Evolutionary conservation across 2,113 vertebrate species (phyloP), one percentile per base, ranked within the genome.

Genomic region (Mesoclemmys tuberculata): DNA sequence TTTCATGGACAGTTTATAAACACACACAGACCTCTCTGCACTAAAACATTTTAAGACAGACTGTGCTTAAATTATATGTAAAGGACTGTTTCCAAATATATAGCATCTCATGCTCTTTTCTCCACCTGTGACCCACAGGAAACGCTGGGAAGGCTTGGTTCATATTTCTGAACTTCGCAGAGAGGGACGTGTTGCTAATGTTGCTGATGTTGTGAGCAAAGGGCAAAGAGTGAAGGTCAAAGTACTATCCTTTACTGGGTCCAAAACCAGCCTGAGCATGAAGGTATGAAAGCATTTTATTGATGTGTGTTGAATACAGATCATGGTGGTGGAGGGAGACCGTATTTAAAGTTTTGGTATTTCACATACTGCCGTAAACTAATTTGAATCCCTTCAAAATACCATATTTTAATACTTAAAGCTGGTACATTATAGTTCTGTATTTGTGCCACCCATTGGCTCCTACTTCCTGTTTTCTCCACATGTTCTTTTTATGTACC

Each of bases 181-280:
- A 80, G 99, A 99, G 87, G 99, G 99, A 6, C 98, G 99, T 0
- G 99, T 99, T 74, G 99, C 99, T 84, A 99, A 99, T 1, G 99
- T 99, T 79, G 99, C 99, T 0, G 99, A 99, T 58, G 99, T 99
- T 8, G 99, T 99, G 94, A 99, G 98, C 98, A 99, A 99, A 98
- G 99, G 99, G 64, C 99, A 99, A 92, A 98, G 99, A 95, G 99
- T 99, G 31, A 99, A 99, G 93, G 97, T 99, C 93, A 99, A 99
- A 97, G 99, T 99, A 35, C 97, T 99, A 3, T 99, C 99, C 4
- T 99, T 99, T 95, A 99, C 99, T 10, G 99, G 99, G 84, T 99
- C 99, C 49, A 99, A 99, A 97, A 99, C 99, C 94, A 99, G 99
- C 95, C 98, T 99, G 85, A 99, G 99, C 96, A 99, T 99, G 99